Evolutionary conservation across 2,888 invertebrate genomes (phyloP).

Genomic region (Parasteatoda lunata): DNA sequence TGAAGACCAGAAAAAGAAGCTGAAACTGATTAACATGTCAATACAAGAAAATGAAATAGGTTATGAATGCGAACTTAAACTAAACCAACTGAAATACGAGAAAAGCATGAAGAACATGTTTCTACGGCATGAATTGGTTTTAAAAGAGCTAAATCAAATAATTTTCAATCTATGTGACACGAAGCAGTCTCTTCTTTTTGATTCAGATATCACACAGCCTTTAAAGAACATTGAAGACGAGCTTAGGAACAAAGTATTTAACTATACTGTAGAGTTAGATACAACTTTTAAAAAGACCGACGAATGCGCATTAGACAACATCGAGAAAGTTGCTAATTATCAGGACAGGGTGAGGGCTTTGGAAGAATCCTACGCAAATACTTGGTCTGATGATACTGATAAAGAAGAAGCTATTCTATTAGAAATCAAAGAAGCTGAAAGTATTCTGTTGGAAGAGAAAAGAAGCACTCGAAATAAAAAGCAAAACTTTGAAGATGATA

Average conservation of each 20-base stretch:
- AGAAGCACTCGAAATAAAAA: neutral
- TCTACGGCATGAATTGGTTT: neutral
- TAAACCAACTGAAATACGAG: conserved; percentile 12
- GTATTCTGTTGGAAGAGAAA: neutral
- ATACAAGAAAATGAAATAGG: conserved; percentile 10
- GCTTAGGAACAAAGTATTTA: conserved; percentile 1
- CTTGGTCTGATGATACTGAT: neutral
- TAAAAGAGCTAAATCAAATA: conserved; percentile 15
- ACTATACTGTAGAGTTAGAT: neutral
- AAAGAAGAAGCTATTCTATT: conserved; percentile 1
- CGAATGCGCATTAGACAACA: conserved; percentile 6
- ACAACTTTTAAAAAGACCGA: conserved; percentile 9
- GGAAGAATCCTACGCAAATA: conserved; percentile 13
- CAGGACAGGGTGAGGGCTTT: neutral
- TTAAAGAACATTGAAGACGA: neutral
- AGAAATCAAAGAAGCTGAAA: conserved; percentile 19
- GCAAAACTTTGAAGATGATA: neutral
- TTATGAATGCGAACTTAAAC: conserved; percentile 20
- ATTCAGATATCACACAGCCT: neutral
- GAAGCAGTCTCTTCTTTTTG: conserved; percentile 28
- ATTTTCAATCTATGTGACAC: conserved; percentile 13
- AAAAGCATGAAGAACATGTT: neutral
- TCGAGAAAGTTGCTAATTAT: neutral
- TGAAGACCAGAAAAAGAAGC: neutral
- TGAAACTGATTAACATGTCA: conserved; percentile 27